These are phyloP conservation scores for Liasis olivaceus DNA, from an alignment of 2,797 vertebrate genomes.

Conservation along the genomic window DNA sequence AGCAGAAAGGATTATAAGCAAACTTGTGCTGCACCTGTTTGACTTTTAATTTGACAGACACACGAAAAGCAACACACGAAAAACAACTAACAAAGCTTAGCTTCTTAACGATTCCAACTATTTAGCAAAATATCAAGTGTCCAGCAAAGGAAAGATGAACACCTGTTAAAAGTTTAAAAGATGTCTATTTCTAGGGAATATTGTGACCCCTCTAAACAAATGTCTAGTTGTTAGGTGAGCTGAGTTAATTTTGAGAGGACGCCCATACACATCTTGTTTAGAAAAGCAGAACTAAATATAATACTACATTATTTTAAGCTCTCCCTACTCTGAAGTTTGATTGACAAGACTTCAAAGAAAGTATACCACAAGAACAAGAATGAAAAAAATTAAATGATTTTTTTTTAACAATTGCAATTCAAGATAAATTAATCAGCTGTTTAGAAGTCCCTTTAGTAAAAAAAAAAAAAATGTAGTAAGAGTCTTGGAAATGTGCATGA, in stretches of 20 bases:
- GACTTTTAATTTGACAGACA: constrained; percentile 2
- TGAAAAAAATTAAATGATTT: not conserved
- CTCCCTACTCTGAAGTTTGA: not conserved
- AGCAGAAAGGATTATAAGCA: not conserved
- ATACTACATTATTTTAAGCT: not conserved
- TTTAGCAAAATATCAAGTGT: not conserved
- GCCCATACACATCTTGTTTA: not conserved
- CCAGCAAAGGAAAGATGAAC: constrained; percentile 14
- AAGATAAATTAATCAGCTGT: not conserved
- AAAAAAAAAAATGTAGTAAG: not conserved
- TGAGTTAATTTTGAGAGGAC: not conserved
- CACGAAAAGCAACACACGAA: not conserved
- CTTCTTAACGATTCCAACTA: constrained; percentile 23
- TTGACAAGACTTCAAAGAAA: not conserved
- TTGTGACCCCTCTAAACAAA: constrained; percentile 10
- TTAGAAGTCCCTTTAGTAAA: not conserved
- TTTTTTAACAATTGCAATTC: not conserved
- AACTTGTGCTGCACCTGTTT: constrained; percentile 16
- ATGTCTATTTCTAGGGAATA: constrained; percentile 10
- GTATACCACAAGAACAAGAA: no score
- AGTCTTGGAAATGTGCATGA: not conserved
- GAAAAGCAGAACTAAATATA: not conserved
- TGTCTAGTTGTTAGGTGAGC: not conserved
- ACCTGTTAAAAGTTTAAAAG: constrained; percentile 26
- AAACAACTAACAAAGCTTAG: constrained; percentile 12